phyloP scores from a whole-genome alignment of 2,797 vertebrate species.

The Bradypus variegatus region DNA sequence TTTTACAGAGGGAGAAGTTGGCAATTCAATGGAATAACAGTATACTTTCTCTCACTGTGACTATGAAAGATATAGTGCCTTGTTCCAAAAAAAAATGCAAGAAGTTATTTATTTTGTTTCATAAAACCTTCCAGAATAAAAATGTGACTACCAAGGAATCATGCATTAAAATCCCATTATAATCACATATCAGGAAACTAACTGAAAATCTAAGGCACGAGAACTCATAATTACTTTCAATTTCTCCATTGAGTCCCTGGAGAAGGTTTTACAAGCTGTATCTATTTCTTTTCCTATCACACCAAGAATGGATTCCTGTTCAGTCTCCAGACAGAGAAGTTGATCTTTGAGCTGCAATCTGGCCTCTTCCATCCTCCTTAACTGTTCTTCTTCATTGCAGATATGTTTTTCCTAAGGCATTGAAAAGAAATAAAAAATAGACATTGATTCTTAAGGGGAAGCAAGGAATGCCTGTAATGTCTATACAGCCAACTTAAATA shows the following conservation, averaged over 20 bases:
- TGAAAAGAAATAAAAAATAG: slow-evolving; percentile 21
- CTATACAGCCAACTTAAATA: not conserved
- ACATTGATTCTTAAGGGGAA: not conserved
- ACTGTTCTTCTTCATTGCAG: slow-evolving; percentile 73
- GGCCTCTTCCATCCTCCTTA: slow-evolving; percentile 75
- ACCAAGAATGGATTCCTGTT: slow-evolving; percentile 83
- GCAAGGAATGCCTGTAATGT: not conserved
- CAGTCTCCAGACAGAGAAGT: slow-evolving; percentile 78
- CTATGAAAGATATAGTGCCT: not conserved
- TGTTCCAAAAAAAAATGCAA: slow-evolving; percentile 7
- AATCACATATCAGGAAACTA: slow-evolving; percentile 50
- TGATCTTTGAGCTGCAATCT: slow-evolving; percentile 78
- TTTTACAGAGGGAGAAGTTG: not conserved
- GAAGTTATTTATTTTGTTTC: not conserved
- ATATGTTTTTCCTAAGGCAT: slow-evolving; percentile 75
- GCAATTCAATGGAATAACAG: not conserved
- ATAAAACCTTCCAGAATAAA: slow-evolving; percentile 19
- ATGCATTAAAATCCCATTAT: slow-evolving; percentile 7
- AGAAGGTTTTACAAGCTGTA: slow-evolving; percentile 81
- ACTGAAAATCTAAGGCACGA: slow-evolving; percentile 68
- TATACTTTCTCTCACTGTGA: not conserved
- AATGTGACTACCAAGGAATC: not conserved
- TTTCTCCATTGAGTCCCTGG: slow-evolving; percentile 81
- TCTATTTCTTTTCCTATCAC: slow-evolving; percentile 86
- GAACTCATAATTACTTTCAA: slow-evolving; percentile 83